Conservation (phyloP, 2,797 vertebrate species). For the Clarias pachynema region DNA sequence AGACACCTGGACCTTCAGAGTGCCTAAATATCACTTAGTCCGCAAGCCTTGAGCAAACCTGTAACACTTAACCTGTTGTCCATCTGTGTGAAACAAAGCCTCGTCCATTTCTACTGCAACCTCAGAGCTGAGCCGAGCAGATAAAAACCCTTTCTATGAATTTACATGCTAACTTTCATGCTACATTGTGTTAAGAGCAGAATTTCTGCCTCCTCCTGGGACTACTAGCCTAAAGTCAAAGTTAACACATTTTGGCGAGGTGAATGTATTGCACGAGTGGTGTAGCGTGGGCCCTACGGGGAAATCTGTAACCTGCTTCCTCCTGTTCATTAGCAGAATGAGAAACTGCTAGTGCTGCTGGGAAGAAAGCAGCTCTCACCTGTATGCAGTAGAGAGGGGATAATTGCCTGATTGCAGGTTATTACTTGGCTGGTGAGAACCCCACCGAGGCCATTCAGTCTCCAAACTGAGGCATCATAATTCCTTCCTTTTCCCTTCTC, state of each 20-base stretch:
- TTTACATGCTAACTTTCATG: constrained; percentile 37
- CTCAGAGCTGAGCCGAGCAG: constrained; percentile 12
- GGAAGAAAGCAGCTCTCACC: constrained; percentile 50
- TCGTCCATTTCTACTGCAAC: constrained; percentile 5
- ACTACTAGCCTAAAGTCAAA: constrained; percentile 38
- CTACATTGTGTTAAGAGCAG: constrained; percentile 20
- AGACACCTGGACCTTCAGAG: not conserved
- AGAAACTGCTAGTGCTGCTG: constrained; percentile 43
- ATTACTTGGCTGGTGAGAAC: constrained; percentile 60
- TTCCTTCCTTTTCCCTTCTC: constrained; percentile 29
- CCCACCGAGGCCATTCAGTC: constrained; percentile 53
- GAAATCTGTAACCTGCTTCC: constrained; percentile 51
- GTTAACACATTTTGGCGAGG: constrained; percentile 47
- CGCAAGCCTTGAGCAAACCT: not conserved
- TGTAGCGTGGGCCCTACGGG: constrained; percentile 39
- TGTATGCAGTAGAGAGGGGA: constrained; percentile 53
- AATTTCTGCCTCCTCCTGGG: constrained; percentile 29
- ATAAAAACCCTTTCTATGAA: constrained; percentile 22
- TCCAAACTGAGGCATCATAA: constrained; percentile 45
- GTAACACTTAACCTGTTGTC: not conserved
- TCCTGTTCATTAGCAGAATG: constrained; percentile 53
- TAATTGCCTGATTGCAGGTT: constrained; percentile 62
- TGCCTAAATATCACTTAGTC: not conserved
- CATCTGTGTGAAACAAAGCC: constrained; percentile 1
- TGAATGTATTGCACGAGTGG: constrained; percentile 38